Base-by-base conservation (phyloP, 2,113 vertebrate species). In the Dromiciops gliroides region DNA sequence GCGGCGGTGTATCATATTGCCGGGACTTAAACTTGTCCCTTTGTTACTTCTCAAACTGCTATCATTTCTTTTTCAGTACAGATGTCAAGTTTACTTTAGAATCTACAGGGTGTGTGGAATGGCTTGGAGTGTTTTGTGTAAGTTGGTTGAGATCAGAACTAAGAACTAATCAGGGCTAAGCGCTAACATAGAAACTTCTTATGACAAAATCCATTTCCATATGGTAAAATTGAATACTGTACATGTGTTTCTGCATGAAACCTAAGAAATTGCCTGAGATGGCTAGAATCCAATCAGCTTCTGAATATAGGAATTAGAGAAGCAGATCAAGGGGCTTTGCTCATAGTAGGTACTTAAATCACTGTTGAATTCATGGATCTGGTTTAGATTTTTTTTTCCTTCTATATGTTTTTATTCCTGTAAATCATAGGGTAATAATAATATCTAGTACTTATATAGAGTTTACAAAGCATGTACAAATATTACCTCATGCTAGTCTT, bases 11-110 rank as follows among this genome's bases (percentile, higher is more conserved):
- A 97, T 96, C 89, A 90, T 94, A 51, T 96, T 98, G 95, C 95
- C 94, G 26, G 90, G 91, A 89, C 60, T 92, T 95, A 83, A 93
- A n/a, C 50, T 97, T 97, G 75, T 89, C 96, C 23, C 94, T 98
- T 96, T 95, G 96, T 94, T 97, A 98, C 92, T 97, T 96, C 94
- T 97, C 97, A 96, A 95, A 96, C 90, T 96, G 97, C 97, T 97
- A 98, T 98, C 97, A 96, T 95, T 98, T 98, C 89, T 98, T 98
- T 97, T 97, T 98, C 97, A 98, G 90, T 98, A 97, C 90, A 98
- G 97, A 98, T 96, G 98, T 98, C 97, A 97, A 96, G 48, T 96
- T 98, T 97, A 96, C 97, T 98, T 93, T 96, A 97, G 97, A 95
- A 95, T 91, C 52, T 90, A 92, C 97, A 97, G 94, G 48, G 48